phyloP scores from a whole-genome alignment of 2,888 invertebrate species.

The Notocelia uddmanniana region DNA sequence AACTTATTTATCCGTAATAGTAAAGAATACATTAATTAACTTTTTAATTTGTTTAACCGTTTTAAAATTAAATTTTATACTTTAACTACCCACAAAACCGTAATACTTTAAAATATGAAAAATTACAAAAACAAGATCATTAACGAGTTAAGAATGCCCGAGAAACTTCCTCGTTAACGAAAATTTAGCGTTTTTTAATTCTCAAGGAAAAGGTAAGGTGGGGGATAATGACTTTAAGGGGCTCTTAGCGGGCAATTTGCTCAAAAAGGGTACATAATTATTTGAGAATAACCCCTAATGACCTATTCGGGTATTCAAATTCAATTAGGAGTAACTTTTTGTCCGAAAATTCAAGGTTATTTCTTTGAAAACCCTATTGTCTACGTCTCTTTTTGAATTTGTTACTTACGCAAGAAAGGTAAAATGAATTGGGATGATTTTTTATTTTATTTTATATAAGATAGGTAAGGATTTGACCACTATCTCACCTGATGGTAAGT shows the following conservation, averaged over 20 bases:
- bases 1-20: too few relatives aligned
- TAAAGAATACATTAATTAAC: too few relatives aligned
- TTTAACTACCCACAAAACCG: neutral
- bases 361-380: neutral
- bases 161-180: slow-evolving; percentile 23
- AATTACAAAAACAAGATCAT: neutral
- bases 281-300: slow-evolving; percentile 40
- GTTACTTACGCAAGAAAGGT: too few relatives aligned
- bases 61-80: neutral
- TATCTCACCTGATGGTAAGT: too few relatives aligned
- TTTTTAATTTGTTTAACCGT: neutral
- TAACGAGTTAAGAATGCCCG: neutral
- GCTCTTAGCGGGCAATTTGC: slow-evolving; percentile 44
- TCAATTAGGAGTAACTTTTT: slow-evolving; percentile 33
- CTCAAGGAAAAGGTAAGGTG: slow-evolving; percentile 22
- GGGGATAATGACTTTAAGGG: slow-evolving; percentile 42
- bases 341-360: neutral
- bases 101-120: neutral
- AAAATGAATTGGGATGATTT: too few relatives aligned
- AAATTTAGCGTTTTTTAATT: slow-evolving; percentile 32
- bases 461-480: too few relatives aligned
- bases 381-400: too few relatives aligned
- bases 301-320: slow-evolving; percentile 40
- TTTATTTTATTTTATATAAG: too few relatives aligned
- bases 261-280: slow-evolving; percentile 44